Evolutionary conservation across 64 coral and sea anemone genomes (phyloP).

Genomic region (Trachythela sp.): DNA sequence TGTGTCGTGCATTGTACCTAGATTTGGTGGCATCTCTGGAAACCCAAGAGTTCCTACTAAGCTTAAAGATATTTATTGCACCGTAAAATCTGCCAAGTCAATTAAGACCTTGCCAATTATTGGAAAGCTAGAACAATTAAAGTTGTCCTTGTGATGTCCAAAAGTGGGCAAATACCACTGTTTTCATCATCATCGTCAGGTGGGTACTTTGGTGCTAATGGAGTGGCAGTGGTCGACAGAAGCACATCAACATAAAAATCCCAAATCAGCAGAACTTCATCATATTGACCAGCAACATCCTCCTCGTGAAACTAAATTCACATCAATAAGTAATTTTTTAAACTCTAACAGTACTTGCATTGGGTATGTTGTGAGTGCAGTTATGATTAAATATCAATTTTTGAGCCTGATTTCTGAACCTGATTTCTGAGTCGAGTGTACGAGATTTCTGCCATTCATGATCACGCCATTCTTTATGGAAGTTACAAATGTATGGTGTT

Average conservation of each 20-base stretch:
- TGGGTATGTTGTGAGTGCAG: too few species aligned
- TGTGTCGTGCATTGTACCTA: too few species aligned
- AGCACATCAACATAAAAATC: not conserved
- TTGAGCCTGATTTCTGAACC: too few species aligned
- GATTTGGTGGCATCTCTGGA: not conserved
- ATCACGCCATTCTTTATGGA: too few species aligned
- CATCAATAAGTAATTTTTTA: too few species aligned
- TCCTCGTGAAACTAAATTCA: too few species aligned
- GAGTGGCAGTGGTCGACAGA: not conserved
- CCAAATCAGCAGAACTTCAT: not conserved
- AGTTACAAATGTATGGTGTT: too few species aligned
- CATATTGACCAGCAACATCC: not conserved
- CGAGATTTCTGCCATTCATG: too few species aligned
- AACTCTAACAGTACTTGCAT: too few species aligned
- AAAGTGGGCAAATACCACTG: not conserved
- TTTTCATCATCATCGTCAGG: not conserved
- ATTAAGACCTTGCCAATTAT: constrained; percentile 1
- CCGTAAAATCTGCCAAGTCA: not conserved
- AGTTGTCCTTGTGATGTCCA: constrained; percentile 6
- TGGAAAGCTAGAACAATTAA: constrained; percentile 1
- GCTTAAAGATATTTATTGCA: not conserved
- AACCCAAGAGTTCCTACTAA: too few species aligned
- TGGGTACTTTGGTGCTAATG: constrained; percentile 10
- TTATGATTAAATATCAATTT: too few species aligned
- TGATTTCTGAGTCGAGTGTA: too few species aligned